A percentile compares a stretch with the other conserved stretches of the same genome.
These are phyloP conservation scores for Halictus ligatus DNA, from an alignment of 2,888 invertebrate genomes.

Conservation along the genomic window DNA sequence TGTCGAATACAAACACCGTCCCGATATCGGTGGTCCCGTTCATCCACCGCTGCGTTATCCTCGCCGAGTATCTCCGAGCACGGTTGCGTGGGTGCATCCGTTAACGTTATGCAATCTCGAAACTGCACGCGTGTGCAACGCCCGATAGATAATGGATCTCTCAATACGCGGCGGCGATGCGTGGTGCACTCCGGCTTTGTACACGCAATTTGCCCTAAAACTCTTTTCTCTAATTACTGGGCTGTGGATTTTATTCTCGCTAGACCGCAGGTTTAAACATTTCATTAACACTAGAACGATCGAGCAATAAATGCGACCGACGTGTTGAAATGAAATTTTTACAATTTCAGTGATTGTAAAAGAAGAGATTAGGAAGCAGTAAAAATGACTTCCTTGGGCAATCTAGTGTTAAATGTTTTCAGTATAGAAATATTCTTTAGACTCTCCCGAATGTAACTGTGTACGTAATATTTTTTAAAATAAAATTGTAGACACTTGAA, in stretches of 20 bases:
- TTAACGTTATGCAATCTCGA: conserved; percentile 52
- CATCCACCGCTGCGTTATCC: conserved; percentile 51
- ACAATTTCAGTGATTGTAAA: too few relatives aligned
- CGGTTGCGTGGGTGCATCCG: conserved; percentile 55
- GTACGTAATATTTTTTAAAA: too few relatives aligned
- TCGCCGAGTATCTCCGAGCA: conserved; percentile 28
- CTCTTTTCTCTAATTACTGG: neutral
- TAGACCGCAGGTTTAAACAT: too few relatives aligned
- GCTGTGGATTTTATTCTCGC: neutral
- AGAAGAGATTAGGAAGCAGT: too few relatives aligned
- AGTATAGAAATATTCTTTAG: too few relatives aligned
- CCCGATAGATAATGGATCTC: conserved; percentile 48
- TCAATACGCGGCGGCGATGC: conserved; percentile 16
- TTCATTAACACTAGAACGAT: too few relatives aligned
- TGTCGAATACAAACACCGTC: conserved; percentile 39
- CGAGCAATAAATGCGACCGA: too few relatives aligned
- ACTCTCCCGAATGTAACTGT: too few relatives aligned
- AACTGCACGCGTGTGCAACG: conserved; percentile 29
- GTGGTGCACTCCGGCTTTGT: neutral
- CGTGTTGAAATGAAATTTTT: too few relatives aligned
- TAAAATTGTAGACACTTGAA: too few relatives aligned
- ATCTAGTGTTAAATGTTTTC: too few relatives aligned
- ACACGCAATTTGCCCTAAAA: conserved; percentile 4
- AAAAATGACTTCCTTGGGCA: too few relatives aligned
- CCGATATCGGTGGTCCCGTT: conserved; percentile 62